phyloP scores from a whole-genome alignment of 1,140 invertebrate genomes.

The Leptoteleia sp. region DNA sequence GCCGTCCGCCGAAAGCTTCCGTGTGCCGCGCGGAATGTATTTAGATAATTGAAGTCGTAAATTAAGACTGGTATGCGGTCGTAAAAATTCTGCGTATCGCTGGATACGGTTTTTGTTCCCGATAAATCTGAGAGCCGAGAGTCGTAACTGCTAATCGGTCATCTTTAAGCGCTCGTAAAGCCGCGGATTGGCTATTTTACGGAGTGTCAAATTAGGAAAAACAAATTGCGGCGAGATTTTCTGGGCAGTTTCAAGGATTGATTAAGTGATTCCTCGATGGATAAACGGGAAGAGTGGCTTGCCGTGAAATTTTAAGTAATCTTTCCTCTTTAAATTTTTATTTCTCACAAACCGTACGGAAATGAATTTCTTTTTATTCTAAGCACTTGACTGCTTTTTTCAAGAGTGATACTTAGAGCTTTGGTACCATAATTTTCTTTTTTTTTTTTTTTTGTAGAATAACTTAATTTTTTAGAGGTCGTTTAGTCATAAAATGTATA shows the following conservation, averaged over 20 bases:
- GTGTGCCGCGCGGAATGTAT: conserved; percentile 44
- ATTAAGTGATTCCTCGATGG: conserved; percentile 10
- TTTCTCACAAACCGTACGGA: too few relatives aligned
- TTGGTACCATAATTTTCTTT: too few relatives aligned
- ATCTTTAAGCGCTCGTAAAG: conserved; percentile 43
- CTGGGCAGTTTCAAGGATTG: neutral
- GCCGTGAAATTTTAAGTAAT: too few relatives aligned
- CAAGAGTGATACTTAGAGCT: too few relatives aligned
- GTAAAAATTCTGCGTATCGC: conserved; percentile 53
- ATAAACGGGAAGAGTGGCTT: neutral
- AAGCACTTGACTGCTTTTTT: too few relatives aligned
- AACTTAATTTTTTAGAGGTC: too few relatives aligned
- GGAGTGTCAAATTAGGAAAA: conserved; percentile 40
- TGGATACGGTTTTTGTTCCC: conserved; percentile 46
- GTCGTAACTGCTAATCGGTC: conserved; percentile 49
- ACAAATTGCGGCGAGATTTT: conserved; percentile 19
- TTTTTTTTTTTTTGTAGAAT: too few relatives aligned
- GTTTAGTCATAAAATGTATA: too few relatives aligned
- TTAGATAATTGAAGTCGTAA: conserved; percentile 62
- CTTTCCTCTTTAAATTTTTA: too few relatives aligned
- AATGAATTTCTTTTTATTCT: too few relatives aligned
- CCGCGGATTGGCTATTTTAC: conserved; percentile 14
- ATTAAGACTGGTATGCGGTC: conserved; percentile 40
- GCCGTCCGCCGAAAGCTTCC: conserved; percentile 51
- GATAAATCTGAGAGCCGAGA: conserved; percentile 37